Evolutionary conservation across 2,888 invertebrate species (phyloP), one percentile per base, ranked within the genome.

Genomic region (Electrophaes corylata): DNA sequence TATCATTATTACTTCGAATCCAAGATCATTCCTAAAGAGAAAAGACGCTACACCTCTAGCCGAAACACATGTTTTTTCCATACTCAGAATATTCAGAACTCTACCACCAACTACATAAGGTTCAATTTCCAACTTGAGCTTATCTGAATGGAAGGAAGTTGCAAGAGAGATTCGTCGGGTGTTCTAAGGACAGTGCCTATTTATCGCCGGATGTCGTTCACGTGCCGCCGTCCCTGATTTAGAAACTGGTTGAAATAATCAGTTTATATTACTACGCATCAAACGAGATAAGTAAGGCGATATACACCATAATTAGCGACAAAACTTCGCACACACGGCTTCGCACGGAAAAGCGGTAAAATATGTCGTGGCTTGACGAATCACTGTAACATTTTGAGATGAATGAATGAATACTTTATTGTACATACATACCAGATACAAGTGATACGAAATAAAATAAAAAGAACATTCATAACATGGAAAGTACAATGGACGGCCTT

Each of bases 231-330:
- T 51, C 48, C 61, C 50, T 60, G 59, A 63, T 62, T 65, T 69
- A 71, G 72, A 71, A 72, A 74, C 73, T 58, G 49, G 65, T 58
- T 52, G 59, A 67, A 61, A 67, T 68, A 67, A 59, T 49, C 39
- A 35, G 49, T 31, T 26, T 48, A 50, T 5, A 40, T 31, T 37
- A 18, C 6, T 41, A 39, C 39, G 43, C 31, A 41, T 41, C 35
- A 43, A 51, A 35, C 44, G n/a, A 26, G 41, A n/a, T 48, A 37
- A 16, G 14, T 10, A 14, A 35, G 33, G 12, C 4, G 14, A 16
- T 35, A 16, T 40, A 40, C 39, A 10, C 26, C 26, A 29, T 29
- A 29, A 29, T 29, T 29, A 8, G 10, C 23, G 6, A 23, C 23
- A 6, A 6, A 23, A 23, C 23, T 5, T 23, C 23, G 23, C 20